Percentiles rank a stretch among this genome's conserved stretches.
Conservation (phyloP, 2,888 invertebrate genomes). For the Strigamia transsilvanica region DNA sequence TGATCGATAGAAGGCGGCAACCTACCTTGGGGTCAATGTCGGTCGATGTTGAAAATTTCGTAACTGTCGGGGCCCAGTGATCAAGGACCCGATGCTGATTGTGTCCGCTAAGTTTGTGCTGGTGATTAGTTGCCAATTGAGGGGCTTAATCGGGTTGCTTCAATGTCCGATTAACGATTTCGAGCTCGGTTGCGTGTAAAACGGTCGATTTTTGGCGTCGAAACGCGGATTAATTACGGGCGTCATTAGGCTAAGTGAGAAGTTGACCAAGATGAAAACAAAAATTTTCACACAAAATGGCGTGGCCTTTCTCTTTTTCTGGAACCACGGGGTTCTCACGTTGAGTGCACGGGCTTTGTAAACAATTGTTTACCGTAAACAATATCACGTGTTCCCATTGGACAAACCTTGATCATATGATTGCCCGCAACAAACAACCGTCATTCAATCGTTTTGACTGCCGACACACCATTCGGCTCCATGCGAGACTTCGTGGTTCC, state of each 20-base stretch:
- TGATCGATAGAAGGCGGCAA: background rate
- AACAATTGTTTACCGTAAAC: constrained; percentile 57
- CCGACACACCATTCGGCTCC: constrained; percentile 9
- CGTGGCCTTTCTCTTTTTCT: constrained; percentile 55
- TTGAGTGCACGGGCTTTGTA: constrained; percentile 55
- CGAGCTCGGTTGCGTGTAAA: background rate
- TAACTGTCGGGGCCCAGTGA: constrained; percentile 51
- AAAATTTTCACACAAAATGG: constrained; percentile 55
- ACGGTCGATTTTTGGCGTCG: background rate
- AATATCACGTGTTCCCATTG: constrained; percentile 56
- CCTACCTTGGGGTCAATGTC: constrained; percentile 52
- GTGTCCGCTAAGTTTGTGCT: constrained; percentile 2
- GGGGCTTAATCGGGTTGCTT: background rate
- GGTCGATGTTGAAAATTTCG: constrained; percentile 52
- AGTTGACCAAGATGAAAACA: constrained; percentile 50
- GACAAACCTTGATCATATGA: constrained; percentile 54
- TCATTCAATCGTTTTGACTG: background rate
- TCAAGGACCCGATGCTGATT: constrained; percentile 50
- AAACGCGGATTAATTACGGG: background rate
- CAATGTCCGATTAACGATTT: background rate
- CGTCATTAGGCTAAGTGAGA: constrained; percentile 33
- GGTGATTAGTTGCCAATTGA: background rate
- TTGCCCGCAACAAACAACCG: background rate
- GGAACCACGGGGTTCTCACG: constrained; percentile 56
- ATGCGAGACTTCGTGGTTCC: background rate